Evolutionary conservation across 2,888 invertebrate species (phyloP).

Genomic region (Icerya purchasi): DNA sequence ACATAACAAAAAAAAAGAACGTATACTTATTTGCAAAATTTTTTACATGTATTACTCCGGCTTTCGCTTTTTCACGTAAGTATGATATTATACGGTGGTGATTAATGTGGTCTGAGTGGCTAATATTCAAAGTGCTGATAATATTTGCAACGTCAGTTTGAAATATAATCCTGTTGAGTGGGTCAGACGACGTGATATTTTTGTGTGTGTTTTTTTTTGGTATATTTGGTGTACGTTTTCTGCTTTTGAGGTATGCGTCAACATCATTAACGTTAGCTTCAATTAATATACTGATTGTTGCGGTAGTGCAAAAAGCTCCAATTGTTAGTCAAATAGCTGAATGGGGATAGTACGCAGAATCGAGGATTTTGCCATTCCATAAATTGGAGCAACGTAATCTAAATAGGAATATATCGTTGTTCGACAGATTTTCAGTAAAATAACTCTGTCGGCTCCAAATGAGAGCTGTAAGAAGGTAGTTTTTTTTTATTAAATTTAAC

Average conservation of each 20-base stretch:
- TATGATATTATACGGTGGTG: no score
- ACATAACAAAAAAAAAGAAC: no score
- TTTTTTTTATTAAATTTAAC: background rate
- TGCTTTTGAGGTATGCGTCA: background rate
- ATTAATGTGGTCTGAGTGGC: background rate
- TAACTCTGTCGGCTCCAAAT: background rate
- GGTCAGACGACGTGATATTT: background rate
- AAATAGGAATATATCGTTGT: constrained; percentile 7
- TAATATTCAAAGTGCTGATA: background rate
- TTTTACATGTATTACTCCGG: no score
- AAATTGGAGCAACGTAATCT: background rate
- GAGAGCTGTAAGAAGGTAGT: background rate
- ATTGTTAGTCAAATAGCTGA: no score
- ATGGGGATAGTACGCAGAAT: background rate
- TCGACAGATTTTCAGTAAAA: background rate
- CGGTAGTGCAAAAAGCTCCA: background rate
- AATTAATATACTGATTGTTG: background rate
- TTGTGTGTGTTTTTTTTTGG: background rate
- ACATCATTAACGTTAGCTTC: background rate
- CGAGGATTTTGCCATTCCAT: background rate
- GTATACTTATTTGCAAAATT: no score
- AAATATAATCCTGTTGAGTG: background rate
- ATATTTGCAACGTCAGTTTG: background rate
- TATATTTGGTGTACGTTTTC: background rate
- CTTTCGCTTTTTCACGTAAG: no score